phyloP scores from a whole-genome alignment of 2,113 vertebrate species.

The Anoplopoma fimbria region DNA sequence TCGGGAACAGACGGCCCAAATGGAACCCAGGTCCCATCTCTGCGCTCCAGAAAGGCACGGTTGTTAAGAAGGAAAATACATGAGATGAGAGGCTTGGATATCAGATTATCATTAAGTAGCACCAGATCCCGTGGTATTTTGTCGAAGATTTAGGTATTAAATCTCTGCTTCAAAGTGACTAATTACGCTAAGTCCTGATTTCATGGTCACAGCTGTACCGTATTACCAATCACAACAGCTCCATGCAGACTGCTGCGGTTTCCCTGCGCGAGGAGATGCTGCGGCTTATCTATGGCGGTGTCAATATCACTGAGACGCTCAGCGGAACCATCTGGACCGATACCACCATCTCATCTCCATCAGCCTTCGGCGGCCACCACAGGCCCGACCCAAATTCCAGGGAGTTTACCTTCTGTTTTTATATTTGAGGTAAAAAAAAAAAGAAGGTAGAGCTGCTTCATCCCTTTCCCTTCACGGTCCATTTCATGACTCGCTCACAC shows the following conservation, averaged over 20 bases:
- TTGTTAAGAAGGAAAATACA: constrained; percentile 77
- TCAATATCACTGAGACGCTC: constrained; percentile 70
- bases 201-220: constrained; percentile 86
- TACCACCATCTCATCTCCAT: constrained; percentile 42
- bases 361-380: constrained; percentile 16
- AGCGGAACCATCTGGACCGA: constrained; percentile 65
- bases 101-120: constrained; percentile 86
- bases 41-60: constrained; percentile 61
- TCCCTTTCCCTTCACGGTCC: constrained; percentile 14
- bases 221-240: constrained; percentile 85
- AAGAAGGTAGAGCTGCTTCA: background rate
- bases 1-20: constrained; percentile 78
- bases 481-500: constrained; percentile 35
- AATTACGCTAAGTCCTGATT: constrained; percentile 87
- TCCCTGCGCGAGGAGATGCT: constrained; percentile 52
- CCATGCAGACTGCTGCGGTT: constrained; percentile 60
- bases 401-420: constrained; percentile 22
- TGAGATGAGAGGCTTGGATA: constrained; percentile 78
- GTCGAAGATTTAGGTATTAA: constrained; percentile 86
- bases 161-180: constrained; percentile 85
- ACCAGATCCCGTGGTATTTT: constrained; percentile 82
- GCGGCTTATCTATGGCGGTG: constrained; percentile 75
- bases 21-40: constrained; percentile 73
- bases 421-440: constrained; percentile 19
- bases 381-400: constrained; percentile 16